Conservation (phyloP, 2,113 vertebrate genomes). For the Pan paniscus region DNA sequence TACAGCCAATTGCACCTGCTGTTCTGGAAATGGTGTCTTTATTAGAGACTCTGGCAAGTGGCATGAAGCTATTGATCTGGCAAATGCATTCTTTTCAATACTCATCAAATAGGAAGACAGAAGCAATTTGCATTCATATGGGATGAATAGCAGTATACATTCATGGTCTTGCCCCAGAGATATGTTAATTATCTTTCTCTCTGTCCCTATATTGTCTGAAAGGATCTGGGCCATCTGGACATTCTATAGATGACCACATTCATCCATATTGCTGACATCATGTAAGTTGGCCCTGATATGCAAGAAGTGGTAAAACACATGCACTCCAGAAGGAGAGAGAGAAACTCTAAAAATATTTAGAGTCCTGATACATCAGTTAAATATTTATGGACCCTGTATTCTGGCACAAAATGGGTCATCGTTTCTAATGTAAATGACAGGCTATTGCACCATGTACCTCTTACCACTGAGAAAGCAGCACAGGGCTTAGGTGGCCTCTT, state of each 20-base stretch:
- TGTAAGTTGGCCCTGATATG: neutral
- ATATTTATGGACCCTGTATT: neutral
- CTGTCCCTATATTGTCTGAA: constrained; percentile 42
- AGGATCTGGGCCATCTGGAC: constrained; percentile 55
- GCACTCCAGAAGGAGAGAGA: neutral
- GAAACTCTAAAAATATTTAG: neutral
- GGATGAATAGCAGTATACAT: constrained; percentile 34
- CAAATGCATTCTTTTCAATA: constrained; percentile 63
- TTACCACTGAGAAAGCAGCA: neutral
- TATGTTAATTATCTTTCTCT: constrained; percentile 65
- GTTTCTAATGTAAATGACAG: neutral
- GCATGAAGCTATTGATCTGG: constrained; percentile 55
- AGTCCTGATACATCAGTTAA: neutral
- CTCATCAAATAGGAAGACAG: constrained; percentile 42
- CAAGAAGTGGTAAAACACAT: neutral
- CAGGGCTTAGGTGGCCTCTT: neutral
- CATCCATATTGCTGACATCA: neutral
- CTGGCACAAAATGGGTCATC: neutral
- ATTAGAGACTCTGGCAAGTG: constrained; percentile 41
- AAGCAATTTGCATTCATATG: constrained; percentile 58
- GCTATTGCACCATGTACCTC: neutral
- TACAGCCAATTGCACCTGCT: constrained; percentile 16
- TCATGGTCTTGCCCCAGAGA: constrained; percentile 59
- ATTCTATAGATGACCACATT: neutral
- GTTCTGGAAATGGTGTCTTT: constrained; percentile 29